Base-by-base conservation (phyloP, 2,797 vertebrate species). In the Apodemus agrarius region DNA sequence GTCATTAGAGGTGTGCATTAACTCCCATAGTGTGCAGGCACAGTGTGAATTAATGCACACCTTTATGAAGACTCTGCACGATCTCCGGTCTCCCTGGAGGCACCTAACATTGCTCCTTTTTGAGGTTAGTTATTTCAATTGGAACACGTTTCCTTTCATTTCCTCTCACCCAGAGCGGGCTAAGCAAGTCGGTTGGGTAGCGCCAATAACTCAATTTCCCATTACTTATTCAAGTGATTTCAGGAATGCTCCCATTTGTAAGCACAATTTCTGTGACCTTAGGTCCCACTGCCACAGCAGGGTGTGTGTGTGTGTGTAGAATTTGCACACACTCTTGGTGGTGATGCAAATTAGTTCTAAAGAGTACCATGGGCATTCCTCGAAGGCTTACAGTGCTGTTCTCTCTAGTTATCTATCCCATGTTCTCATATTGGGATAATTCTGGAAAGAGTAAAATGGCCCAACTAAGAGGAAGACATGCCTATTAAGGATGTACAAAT, bases 91-190 rank as follows among this genome's bases (percentile, higher is more conserved):
- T 81, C 37, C 52, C 72, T 69, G 0, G 13, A 13, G 6, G 9
- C 17, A n/a, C 14, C 2, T 26, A 21, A 29, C 74, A 86, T 24
- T 43, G 65, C 40, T 49, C 22, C 82, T 2, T 14, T 88, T 72
- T 74, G 67, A 92, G 17, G 8, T 85, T 63, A 34, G 8, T 88
- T 72, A 22, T 76, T 90, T 86, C 19, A 61, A 87, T 37, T 65
- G 92, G 65, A 90, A 74, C 19, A 40, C 6, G 4, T 69, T 90
- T 65, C 24, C 46, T 12, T 78, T 85, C 75, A 78, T 69, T 90
- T 74, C 31, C 46, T 16, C 72, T 85, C 69, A 65, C 6, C 1
- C 52, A 34, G 37, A 59, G 52, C 22, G n/a, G 52, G 59, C 7
- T 40, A 29, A 6, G n/a, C 46, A 10, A 74, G 17, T 65, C 31